Percentiles rank a stretch among this genome's conserved stretches.
These are phyloP conservation scores for Sialia sialis DNA, from an alignment of 2,113 vertebrate genomes.

Conservation along the genomic window DNA sequence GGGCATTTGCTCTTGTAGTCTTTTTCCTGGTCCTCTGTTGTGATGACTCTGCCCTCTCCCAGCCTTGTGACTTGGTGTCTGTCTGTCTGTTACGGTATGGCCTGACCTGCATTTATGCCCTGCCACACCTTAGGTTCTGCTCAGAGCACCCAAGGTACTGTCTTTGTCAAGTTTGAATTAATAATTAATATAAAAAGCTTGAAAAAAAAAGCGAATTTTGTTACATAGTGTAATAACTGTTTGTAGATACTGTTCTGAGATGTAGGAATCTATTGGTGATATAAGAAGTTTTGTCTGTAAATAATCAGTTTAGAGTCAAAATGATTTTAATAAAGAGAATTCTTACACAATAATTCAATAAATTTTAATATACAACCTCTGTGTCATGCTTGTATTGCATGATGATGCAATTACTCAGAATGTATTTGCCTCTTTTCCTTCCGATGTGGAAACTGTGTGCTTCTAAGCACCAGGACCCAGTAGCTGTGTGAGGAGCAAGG, in stretches of 20 bases:
- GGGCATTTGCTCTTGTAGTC: neutral
- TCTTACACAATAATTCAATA: constrained; percentile 76
- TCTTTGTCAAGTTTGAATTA: constrained; percentile 67
- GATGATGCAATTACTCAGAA: neutral
- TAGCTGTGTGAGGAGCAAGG: fast-evolving
- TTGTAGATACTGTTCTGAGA: constrained; percentile 71
- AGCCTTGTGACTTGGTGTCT: neutral
- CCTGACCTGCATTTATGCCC: neutral
- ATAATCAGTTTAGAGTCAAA: constrained; percentile 77
- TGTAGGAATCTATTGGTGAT: constrained; percentile 74
- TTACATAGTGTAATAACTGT: constrained; percentile 71
- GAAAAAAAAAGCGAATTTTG: constrained; percentile 45
- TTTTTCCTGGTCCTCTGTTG: neutral
- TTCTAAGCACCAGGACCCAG: neutral
- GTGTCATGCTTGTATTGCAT: neutral
- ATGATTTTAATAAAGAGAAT: constrained; percentile 78
- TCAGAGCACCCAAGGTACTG: constrained; percentile 48
- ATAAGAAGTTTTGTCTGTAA: constrained; percentile 78
- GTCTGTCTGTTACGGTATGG: neutral
- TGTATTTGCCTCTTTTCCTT: neutral
- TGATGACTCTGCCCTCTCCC: neutral
- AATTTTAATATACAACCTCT: constrained; percentile 69
- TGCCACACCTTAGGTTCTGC: constrained; percentile 35
- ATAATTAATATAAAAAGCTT: constrained; percentile 68
- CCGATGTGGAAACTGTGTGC: fast-evolving